Evolutionary conservation across 2,113 vertebrate species (phyloP), one percentile per base, ranked within the genome.

Genomic region (Sterna hirundo): DNA sequence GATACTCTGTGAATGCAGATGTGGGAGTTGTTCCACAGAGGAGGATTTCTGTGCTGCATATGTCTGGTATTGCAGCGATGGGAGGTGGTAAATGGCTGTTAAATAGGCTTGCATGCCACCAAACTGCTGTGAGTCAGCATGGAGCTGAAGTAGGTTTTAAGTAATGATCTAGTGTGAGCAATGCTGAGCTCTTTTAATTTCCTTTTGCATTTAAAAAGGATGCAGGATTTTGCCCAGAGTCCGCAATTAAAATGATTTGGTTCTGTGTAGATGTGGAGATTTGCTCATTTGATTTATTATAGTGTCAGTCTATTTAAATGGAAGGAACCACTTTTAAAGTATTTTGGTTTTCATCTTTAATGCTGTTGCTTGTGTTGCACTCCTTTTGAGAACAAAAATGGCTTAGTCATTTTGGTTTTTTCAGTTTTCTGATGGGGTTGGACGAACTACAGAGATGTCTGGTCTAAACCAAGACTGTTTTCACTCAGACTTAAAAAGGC

Each of bases 1-100:
- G 94, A 94, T 96, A 86, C 91, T 61, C 90, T 96, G 84, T 82
- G 96, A 94, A 77, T 85, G 77, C 84, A 94, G 93, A 96, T 95
- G 86, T 84, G 74, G 93, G 94, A 88, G 85, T 44, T 90, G 52
- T 93, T 93, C 54, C 89, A 74, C 89, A 51, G 78, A 46, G 19
- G 62, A 94, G 81, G 84, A 54, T 74, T 96, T 91, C 80, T 90
- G 78, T 57, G 87, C 78, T 62, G 85, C 46, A 5, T 77, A 6
- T 61, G 70, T 42, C 66, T 89, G 70, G 51, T 55, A 8, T 4
- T 69, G 89, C 58, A 79, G 46, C 13, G 66, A 72, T 90, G 94
- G 89, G 62, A 91, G 94, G 49, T 82, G 74, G 74, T 94, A 68
- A 68, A 64, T 23, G 77, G 47, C 44, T 91, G 65, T 83, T 92